phyloP scores from a whole-genome alignment of 2,113 vertebrate genomes.

The Paradoxurus hermaphroditus region DNA sequence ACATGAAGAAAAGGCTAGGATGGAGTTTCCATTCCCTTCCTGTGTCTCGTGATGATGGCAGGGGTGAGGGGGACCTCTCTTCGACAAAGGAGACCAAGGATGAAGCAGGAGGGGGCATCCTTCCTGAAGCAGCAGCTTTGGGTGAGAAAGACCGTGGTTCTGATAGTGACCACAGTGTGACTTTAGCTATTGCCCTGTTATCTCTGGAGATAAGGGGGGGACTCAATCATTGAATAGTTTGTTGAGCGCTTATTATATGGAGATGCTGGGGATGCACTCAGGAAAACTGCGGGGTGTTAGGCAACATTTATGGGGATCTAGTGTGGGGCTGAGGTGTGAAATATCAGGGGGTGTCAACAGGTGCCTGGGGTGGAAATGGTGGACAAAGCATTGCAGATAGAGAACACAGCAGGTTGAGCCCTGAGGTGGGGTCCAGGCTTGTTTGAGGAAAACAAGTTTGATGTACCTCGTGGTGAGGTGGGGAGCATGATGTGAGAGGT shows the following conservation, averaged over 20 bases:
- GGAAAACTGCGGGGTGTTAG: neutral
- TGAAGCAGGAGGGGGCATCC: neutral
- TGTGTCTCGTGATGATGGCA: neutral
- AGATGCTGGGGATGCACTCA: neutral
- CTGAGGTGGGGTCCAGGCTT: accelerated
- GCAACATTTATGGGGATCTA: neutral
- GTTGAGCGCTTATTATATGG: neutral
- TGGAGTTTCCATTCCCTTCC: too few relatives aligned
- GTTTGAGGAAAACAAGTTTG: neutral
- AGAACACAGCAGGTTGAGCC: neutral
- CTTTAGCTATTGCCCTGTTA: neutral
- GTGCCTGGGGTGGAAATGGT: neutral
- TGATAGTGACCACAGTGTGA: neutral
- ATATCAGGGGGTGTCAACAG: neutral
- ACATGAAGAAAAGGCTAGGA: accelerated
- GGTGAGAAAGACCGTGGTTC: neutral
- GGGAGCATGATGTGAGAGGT: accelerated
- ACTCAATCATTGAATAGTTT: accelerated
- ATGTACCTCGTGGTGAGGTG: neutral
- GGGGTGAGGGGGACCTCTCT: accelerated
- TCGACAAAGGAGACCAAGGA: neutral
- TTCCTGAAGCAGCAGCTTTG: neutral
- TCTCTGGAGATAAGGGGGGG: neutral
- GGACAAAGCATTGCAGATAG: neutral
- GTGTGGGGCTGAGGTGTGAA: neutral